Conservation (phyloP, 2,888 invertebrate genomes). For the Gari tellinella region DNA sequence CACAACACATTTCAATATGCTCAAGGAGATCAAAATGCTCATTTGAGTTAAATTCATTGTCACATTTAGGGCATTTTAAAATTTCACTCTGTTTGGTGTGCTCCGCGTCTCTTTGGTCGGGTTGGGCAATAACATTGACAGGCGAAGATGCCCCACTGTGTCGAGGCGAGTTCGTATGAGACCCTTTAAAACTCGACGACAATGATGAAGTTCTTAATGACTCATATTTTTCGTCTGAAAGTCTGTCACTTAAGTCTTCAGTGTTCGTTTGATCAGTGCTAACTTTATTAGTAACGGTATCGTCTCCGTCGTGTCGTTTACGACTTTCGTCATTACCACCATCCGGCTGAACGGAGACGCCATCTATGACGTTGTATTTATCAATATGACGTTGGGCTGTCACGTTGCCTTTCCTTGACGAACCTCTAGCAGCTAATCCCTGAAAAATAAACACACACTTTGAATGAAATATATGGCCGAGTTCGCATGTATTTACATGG, state of each 20-base stretch:
- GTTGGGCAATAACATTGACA: neutral
- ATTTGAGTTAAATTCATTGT: slow-evolving; percentile 67
- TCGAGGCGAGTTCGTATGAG: slow-evolving; percentile 7
- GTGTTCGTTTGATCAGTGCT: slow-evolving; percentile 10
- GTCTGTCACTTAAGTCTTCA: slow-evolving; percentile 7
- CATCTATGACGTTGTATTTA: slow-evolving; percentile 57
- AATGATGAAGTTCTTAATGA: slow-evolving; percentile 39
- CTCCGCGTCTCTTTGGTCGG: neutral
- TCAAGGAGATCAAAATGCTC: slow-evolving; percentile 70
- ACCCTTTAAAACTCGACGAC: slow-evolving; percentile 37
- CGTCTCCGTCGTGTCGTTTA: slow-evolving; percentile 15
- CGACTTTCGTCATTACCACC: slow-evolving; percentile 1
- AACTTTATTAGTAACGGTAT: slow-evolving; percentile 10
- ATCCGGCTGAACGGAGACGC: slow-evolving; percentile 18
- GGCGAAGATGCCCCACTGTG: slow-evolving; percentile 13
- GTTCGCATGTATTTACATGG: too few relatives aligned
- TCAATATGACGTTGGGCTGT: slow-evolving; percentile 29
- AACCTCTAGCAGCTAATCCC: slow-evolving; percentile 54
- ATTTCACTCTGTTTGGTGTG: slow-evolving; percentile 31
- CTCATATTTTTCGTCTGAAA: slow-evolving; percentile 27
- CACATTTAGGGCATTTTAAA: slow-evolving; percentile 76
- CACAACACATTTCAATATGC: slow-evolving; percentile 77
- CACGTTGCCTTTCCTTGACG: neutral
- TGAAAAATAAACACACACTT: too few relatives aligned
- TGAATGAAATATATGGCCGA: too few relatives aligned